These are phyloP conservation scores for Myotis lucifugus DNA, from an alignment of 2,113 vertebrate genomes.

Conservation along the genomic window DNA sequence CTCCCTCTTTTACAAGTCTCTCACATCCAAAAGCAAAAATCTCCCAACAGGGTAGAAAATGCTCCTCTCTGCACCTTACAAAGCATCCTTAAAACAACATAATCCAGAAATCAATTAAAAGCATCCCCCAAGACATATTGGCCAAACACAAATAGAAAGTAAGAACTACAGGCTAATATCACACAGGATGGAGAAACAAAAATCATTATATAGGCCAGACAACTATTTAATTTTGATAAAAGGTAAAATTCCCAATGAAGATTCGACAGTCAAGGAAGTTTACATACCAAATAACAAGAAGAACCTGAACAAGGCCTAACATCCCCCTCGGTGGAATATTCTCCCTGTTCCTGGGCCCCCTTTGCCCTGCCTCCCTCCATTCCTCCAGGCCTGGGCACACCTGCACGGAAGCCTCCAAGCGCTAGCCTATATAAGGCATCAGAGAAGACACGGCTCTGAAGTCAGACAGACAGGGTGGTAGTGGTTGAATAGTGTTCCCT, in stretches of 20 bases:
- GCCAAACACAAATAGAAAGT: background rate
- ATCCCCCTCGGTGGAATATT: background rate
- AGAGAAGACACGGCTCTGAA: background rate
- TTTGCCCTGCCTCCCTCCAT: fast-evolving
- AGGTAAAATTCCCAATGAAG: background rate
- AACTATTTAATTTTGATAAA: background rate
- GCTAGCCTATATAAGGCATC: no score
- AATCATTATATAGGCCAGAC: background rate
- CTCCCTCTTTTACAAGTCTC: background rate
- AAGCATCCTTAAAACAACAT: background rate
- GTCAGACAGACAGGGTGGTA: no score
- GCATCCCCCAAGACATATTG: fast-evolving
- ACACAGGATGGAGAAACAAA: background rate
- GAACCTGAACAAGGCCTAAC: background rate
- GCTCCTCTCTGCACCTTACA: background rate
- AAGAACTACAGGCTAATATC: background rate
- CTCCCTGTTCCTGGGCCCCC: background rate
- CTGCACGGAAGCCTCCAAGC: fast-evolving
- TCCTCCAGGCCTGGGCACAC: background rate
- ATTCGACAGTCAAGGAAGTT: background rate
- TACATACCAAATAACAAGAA: background rate
- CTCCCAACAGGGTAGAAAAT: background rate
- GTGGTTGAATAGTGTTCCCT: background rate
- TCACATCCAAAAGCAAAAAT: background rate
- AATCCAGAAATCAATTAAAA: background rate